Evolutionary conservation across 2,113 vertebrate genomes (phyloP).

Genomic region (Lepisosteus osseus): DNA sequence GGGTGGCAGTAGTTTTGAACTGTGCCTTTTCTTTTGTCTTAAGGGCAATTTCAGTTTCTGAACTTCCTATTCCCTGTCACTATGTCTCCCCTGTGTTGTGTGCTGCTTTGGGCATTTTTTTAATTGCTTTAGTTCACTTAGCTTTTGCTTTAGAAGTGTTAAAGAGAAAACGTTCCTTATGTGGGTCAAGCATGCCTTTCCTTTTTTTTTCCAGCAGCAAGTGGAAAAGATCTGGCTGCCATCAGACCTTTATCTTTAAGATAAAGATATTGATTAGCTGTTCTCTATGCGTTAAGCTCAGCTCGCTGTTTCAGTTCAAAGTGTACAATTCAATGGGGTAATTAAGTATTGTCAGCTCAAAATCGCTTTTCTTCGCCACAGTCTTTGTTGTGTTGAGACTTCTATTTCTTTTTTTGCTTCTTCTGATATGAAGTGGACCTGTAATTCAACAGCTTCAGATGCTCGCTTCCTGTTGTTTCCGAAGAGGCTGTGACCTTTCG

Average conservation of each 20-base stretch:
- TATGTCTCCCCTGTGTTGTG: background rate
- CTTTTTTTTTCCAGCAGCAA: background rate
- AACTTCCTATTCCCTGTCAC: background rate
- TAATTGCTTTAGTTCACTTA: background rate
- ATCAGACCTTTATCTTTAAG: background rate
- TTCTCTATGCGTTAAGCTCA: background rate
- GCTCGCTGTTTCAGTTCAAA: conserved; percentile 7
- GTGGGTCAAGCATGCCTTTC: conserved; percentile 1
- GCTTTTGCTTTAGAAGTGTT: background rate
- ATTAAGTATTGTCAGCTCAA: background rate
- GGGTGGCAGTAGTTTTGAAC: background rate
- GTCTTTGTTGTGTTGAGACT: background rate
- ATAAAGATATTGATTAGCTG: conserved; percentile 1
- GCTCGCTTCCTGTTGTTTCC: too few relatives aligned
- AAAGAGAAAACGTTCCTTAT: background rate
- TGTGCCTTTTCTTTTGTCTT: background rate
- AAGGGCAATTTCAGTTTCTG: background rate
- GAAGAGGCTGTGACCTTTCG: too few relatives aligned
- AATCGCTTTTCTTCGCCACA: background rate
- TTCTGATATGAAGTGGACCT: background rate
- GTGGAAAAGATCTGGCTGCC: background rate
- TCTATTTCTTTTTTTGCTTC: background rate
- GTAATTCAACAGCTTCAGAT: too few relatives aligned
- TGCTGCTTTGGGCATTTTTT: background rate
- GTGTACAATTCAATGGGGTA: background rate